Percentiles rank a stretch among this genome's conserved stretches.
Conservation (phyloP, 2,113 vertebrate genomes). For the Cephalopholis sonnerati region DNA sequence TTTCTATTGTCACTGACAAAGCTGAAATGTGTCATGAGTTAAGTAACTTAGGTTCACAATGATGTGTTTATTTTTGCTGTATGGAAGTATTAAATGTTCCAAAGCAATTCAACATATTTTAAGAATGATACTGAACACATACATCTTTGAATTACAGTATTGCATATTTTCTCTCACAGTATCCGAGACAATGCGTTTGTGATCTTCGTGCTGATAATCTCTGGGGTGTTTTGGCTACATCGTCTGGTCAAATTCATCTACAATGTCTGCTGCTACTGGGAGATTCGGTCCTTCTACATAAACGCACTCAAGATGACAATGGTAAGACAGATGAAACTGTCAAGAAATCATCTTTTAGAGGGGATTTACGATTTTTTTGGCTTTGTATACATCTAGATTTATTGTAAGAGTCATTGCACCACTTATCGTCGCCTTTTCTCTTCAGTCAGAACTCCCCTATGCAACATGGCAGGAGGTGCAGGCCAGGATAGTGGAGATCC, state of each 20-base stretch:
- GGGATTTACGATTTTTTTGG: background rate
- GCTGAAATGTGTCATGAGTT: background rate
- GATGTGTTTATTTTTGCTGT: background rate
- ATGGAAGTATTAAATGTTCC: background rate
- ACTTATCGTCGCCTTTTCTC: conserved; percentile 1
- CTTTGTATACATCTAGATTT: background rate
- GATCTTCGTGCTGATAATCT: conserved; percentile 93
- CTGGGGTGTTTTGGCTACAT: conserved; percentile 97
- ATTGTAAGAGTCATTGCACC: background rate
- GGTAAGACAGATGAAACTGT: conserved; percentile 82
- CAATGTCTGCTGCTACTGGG: conserved; percentile 99
- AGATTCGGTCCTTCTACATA: conserved; percentile 97
- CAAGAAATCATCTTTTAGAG: background rate
- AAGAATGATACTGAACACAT: background rate
- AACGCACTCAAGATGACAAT: conserved; percentile 95
- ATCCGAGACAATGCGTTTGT: conserved; percentile 93
- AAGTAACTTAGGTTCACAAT: too few relatives aligned
- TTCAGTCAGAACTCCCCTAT: conserved; percentile 93
- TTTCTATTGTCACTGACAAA: background rate
- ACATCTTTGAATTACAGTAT: background rate
- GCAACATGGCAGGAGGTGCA: conserved; percentile 99
- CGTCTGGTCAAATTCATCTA: conserved; percentile 97
- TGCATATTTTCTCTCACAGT: conserved; percentile 78
- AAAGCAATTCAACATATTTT: background rate
- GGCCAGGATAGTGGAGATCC: conserved; percentile 96